Base-by-base conservation (phyloP, 2,113 vertebrate species). In the Madoqua kirkii region DNA sequence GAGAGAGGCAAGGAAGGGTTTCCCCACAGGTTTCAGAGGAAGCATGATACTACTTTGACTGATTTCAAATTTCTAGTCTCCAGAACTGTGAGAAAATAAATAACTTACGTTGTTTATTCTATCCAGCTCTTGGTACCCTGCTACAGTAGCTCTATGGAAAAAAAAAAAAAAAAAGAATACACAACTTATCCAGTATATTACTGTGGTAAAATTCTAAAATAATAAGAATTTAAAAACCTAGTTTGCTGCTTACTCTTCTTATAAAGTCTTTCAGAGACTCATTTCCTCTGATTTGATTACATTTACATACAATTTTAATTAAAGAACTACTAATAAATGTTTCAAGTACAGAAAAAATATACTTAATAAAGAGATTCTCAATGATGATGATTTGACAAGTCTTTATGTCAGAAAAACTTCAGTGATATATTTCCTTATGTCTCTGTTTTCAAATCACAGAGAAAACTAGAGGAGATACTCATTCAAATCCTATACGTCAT, bases 231-330 rank as follows among this genome's bases (percentile, higher is more conserved):
- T 60, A 84, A 91, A 95, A 55, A 6, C 4, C 33, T 83, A 86
- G 27, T 84, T 96, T 96, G 87, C 36, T 93, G 36, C 6, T 96
- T 93, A 89, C 19, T 92, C 54, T 81, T 90, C 78, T 57, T 87
- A 19, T 27, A 92, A 96, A 97, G 86, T 86, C 40, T 95, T 14
- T 2, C 33, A 27, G 60, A 54, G 29, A 62, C 33, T 95, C 88
- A 87, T 92, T 95, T 97, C 89, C 57, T 93, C 62, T 97, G 82
- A 94, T 93, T 92, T 97, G 94, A 97, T 97, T 97, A 96, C 78
- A 97, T 96, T 94, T 98, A 84, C 62, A 97, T 95, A 89, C 43
- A 97, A 94, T 96, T 97, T 98, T 95, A 98, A 98, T 96, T 96
- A 96, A 95, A 96, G 92, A 95, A 91, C 54, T 91, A 90, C 96